phyloP scores from a whole-genome alignment of 2,888 invertebrate genomes.

The Eulithis prunata region DNA sequence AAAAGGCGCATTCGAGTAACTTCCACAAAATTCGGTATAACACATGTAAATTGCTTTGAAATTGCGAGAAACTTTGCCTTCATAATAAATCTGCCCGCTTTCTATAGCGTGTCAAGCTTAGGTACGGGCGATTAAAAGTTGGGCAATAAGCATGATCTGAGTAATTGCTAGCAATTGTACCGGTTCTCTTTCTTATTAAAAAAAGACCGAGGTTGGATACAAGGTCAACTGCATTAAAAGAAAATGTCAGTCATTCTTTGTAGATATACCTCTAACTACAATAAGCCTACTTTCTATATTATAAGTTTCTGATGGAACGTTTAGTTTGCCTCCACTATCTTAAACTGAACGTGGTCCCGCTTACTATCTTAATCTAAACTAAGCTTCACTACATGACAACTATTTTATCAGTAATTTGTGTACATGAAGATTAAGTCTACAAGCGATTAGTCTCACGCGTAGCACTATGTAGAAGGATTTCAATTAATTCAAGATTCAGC shows the following conservation, averaged over 20 bases:
- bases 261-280: too few relatives aligned
- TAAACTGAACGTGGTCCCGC: too few relatives aligned
- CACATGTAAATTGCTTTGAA: slow-evolving; percentile 53
- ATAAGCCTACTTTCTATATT: too few relatives aligned
- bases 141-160: slow-evolving; percentile 1
- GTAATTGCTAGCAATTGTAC: too few relatives aligned
- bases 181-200: too few relatives aligned
- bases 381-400: too few relatives aligned
- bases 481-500: slow-evolving; percentile 51
- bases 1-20: slow-evolving; percentile 39
- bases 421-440: neutral
- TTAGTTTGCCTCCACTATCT: too few relatives aligned
- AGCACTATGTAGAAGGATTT: slow-evolving; percentile 45
- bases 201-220: too few relatives aligned
- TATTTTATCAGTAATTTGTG: neutral
- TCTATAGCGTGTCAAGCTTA: slow-evolving; percentile 35
- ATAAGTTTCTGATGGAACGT: too few relatives aligned
- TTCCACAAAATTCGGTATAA: slow-evolving; percentile 47
- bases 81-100: slow-evolving; percentile 51
- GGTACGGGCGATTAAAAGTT: slow-evolving; percentile 9
- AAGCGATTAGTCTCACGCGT: slow-evolving; percentile 4
- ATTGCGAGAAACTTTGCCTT: slow-evolving; percentile 51
- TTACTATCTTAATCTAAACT: too few relatives aligned
- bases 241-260: too few relatives aligned
- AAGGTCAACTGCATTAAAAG: too few relatives aligned